These are phyloP conservation scores for Asarcornis scutulata DNA, from an alignment of 2,113 vertebrate species.

Conservation along the genomic window DNA sequence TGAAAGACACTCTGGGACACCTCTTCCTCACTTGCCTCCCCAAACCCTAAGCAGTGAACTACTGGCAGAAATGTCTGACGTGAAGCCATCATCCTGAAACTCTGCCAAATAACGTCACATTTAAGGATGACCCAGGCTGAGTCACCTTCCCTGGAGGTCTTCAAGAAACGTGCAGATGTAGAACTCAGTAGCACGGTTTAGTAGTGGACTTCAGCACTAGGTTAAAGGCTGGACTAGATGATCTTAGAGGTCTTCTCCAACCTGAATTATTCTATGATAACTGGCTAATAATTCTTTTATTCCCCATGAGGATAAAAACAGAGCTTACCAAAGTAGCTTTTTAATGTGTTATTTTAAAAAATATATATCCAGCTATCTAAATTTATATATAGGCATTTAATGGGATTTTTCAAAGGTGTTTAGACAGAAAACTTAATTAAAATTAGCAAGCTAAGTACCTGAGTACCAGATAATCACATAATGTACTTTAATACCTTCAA, in stretches of 20 bases:
- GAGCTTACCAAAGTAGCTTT: neutral
- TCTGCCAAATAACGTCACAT: neutral
- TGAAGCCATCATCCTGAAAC: neutral
- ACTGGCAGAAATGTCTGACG: neutral
- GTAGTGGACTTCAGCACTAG: no score
- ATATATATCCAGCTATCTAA: neutral
- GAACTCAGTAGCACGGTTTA: no score
- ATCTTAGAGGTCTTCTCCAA: no score
- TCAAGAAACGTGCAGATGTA: no score
- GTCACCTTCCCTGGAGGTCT: no score
- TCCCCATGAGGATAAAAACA: neutral
- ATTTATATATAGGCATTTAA: neutral
- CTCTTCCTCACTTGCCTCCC: neutral
- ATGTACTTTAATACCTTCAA: neutral
- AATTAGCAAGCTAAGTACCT: neutral
- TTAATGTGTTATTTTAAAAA: accelerated
- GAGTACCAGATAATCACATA: neutral
- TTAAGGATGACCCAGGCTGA: neutral
- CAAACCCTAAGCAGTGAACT: neutral
- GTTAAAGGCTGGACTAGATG: no score
- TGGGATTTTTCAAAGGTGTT: neutral
- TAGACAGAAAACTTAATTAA: neutral
- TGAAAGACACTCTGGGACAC: neutral
- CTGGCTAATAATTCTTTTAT: neutral
- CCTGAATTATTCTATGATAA: neutral